These are phyloP conservation scores for Ellobium chinense DNA, from an alignment of 2,888 invertebrate species.

Conservation along the genomic window DNA sequence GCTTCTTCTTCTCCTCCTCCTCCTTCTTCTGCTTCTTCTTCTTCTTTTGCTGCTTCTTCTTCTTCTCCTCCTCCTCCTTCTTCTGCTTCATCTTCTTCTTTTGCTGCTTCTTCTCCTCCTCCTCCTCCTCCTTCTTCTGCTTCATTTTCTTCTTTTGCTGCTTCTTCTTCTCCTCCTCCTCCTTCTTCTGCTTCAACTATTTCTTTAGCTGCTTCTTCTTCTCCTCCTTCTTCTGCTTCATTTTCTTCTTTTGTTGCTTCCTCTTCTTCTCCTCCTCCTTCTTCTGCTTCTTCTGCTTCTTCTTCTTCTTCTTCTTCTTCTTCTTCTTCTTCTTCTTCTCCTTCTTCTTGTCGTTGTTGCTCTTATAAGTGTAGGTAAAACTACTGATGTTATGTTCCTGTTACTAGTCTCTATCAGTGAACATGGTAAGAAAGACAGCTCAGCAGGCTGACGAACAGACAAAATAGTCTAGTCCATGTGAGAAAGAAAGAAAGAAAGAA, in stretches of 20 bases:
- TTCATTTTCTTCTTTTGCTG: neutral
- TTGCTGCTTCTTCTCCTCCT: too few relatives aligned
- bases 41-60: neutral
- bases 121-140: too few relatives aligned
- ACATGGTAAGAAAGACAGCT: slow-evolving; percentile 11
- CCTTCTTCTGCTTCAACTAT: neutral
- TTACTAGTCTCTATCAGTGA: too few relatives aligned
- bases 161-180: neutral
- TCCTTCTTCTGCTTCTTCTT: slow-evolving; percentile 13
- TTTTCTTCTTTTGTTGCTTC: too few relatives aligned
- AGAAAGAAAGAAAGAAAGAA: neutral
- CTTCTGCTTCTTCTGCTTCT: too few relatives aligned
- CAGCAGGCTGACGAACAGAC: neutral
- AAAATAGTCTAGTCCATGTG: neutral
- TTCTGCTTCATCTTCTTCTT: neutral
- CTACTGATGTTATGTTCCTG: too few relatives aligned
- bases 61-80: neutral
- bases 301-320: too few relatives aligned
- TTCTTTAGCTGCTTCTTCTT: neutral
- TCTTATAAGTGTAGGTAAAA: too few relatives aligned
- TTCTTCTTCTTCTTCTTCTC: too few relatives aligned
- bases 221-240: too few relatives aligned
- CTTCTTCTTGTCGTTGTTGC: too few relatives aligned
- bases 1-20: slow-evolving; percentile 14
- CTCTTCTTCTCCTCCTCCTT: too few relatives aligned